Evolutionary conservation across 2,113 vertebrate genomes (phyloP), one percentile per base, ranked within the genome.

Genomic region (Pholis gunnellus): DNA sequence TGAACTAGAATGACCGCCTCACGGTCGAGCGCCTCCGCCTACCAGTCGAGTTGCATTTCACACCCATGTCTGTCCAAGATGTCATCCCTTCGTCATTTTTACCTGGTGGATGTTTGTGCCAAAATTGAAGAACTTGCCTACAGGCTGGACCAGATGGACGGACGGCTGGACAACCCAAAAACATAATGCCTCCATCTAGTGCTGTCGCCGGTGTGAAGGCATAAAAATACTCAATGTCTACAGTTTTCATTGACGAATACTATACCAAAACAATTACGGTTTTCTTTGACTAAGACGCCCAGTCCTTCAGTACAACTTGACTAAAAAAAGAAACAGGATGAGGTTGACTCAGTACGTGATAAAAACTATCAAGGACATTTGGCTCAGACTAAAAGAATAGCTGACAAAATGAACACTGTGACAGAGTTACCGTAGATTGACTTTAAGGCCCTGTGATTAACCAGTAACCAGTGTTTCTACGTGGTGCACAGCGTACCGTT

Each of bases 401-500:
- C 50, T 54, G 22, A 25, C 52, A 9, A 52, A 25, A 18, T 50
- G 48, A 18, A 20, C 48, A n/a, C 52, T 54, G 22, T 54, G 52
- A n/a, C 9, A 10, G 52, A 54, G 52, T n/a, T 20, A 22, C 20
- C 9, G 52, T n/a, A 20, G 42, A 44, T 14, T 44, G 42, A 14
- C 5, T 34, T 34, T 34, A 34, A 34, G 34, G 34, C 34, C 34
- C 34, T 34, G 34, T 50, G 6, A 50, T 18, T 2, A 48, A 50
- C 46, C 11, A 13, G 11, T 27, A 31, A 59, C 34, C 25, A 6
- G 9, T 48, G 44, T 80, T 6, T n/a, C 42, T 4, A 9, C 5
- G 70, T 4, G 25, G 10, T 25, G 63, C 2, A 22, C 7, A n/a
- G 50, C 92, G 78, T 87, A 96, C 95, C 60, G 68, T 72, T 93